Base-by-base conservation (phyloP, 1,140 invertebrate genomes). In the Ips nitidus region DNA sequence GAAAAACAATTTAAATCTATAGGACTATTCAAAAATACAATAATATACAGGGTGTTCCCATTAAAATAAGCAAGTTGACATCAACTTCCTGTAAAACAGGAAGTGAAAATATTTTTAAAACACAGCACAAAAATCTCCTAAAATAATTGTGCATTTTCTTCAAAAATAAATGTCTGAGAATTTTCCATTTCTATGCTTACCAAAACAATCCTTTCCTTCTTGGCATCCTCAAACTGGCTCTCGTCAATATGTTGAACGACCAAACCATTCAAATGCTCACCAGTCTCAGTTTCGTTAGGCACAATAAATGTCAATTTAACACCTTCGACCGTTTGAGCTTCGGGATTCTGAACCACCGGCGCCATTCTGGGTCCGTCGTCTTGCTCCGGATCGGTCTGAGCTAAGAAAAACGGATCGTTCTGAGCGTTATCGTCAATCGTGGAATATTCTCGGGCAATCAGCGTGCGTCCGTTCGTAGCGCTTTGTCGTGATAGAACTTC, bases 241-340 rank as follows among this genome's bases (percentile, higher is more conserved):
- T 74, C 75, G 52, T 77, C 75, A 41, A 70, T 65, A 22, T 64
- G 61, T 41, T 70, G 69, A 8, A 70, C 69, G 3, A 70, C 69
- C 47, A 70, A 55, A 40, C 62, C 69, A 43, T 41, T 58, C n/a
- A 52, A 22, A 50, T 75, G 43, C 45, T 71, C 42, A 55, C 60
- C 64, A 58, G 52, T 69, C 59, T 75, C 72, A 37, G 71, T 72
- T 6, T 75, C 71, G 65, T 78, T 78, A 40, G 75, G 71, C 4
- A 80, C 70, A 65, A 73, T 75, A 71, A 80, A 80, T 47, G 79
- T 80, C 53, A 80, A 62, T 61, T 74, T 75, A 58, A 77, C 61
- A 5, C 61, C 61, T 8, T 58, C 56, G 5, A 66, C 55, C 1
- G 69, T 59, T 47, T 64, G 59, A 1, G 53, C 36, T 56, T 73